Evolutionary conservation across 2,797 vertebrate species (phyloP).

Genomic region (Schizopygopsis pylzovi): DNA sequence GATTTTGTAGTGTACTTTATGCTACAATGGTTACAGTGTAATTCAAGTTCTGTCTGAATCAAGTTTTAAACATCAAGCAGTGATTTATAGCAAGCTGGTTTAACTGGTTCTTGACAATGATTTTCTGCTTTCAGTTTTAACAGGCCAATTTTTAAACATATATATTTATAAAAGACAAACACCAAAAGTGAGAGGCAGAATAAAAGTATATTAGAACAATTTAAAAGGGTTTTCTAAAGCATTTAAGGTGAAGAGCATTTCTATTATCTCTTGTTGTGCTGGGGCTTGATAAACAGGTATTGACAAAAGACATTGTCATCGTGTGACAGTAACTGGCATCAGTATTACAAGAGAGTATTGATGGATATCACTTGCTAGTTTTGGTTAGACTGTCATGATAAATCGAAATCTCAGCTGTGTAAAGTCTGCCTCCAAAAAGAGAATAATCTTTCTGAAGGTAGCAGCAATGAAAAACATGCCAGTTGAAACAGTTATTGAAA

Average conservation of each 20-base stretch:
- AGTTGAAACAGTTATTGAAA: slow-evolving; percentile 10
- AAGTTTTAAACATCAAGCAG: background rate
- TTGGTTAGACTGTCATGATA: background rate
- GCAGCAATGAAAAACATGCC: background rate
- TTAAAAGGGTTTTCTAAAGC: background rate
- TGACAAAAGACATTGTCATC: background rate
- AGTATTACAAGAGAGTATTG: background rate
- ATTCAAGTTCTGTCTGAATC: background rate
- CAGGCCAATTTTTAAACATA: background rate
- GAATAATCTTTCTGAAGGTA: background rate
- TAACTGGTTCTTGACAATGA: background rate
- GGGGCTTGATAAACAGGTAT: slow-evolving; percentile 61
- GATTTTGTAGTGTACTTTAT: background rate
- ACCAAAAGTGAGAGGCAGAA: background rate
- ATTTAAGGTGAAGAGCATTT: background rate
- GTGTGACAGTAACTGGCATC: slow-evolving; percentile 7
- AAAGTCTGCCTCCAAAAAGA: background rate
- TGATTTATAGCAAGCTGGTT: slow-evolving; percentile 25
- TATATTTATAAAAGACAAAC: background rate
- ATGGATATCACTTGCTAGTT: background rate
- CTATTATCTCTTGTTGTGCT: background rate
- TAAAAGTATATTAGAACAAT: background rate
- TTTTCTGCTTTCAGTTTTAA: background rate
- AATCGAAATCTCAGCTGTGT: background rate
- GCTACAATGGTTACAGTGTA: background rate